Conservation (phyloP, 2,888 invertebrate genomes). For the Harmothoe impar region DNA sequence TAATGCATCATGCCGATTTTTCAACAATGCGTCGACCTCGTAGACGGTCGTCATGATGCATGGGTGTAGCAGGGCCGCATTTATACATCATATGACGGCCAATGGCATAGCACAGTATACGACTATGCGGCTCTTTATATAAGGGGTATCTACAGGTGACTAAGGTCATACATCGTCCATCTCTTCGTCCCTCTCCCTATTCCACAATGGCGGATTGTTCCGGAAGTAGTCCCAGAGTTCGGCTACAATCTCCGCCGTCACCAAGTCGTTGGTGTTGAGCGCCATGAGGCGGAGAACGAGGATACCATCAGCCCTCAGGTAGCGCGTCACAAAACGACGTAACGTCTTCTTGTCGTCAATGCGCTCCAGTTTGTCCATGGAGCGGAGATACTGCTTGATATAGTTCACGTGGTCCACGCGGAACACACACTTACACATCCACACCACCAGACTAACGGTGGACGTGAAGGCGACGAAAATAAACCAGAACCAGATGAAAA, state of each 20-base stretch:
- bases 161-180: conserved; percentile 51
- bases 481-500: conserved; percentile 70
- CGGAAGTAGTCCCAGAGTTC: conserved; percentile 64
- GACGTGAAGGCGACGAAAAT: conserved; percentile 57
- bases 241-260: conserved; percentile 58
- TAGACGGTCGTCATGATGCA: no score
- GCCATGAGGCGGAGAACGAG: conserved; percentile 61
- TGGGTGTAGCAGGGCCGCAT: no score
- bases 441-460: conserved; percentile 42
- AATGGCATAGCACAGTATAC: no score
- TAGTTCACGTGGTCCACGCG: conserved; percentile 52
- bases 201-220: conserved; percentile 59
- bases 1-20: no score
- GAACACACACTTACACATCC: conserved; percentile 41
- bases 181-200: conserved; percentile 4
- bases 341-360: conserved; percentile 57
- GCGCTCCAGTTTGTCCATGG: conserved; percentile 63
- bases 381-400: conserved; percentile 55
- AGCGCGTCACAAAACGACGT: conserved; percentile 53
- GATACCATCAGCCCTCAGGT: conserved; percentile 64
- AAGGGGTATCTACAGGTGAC: no score
- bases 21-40: no score
- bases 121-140: no score
- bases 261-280: conserved; percentile 62
- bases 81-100: no score